These are phyloP conservation scores for Pelosia muscerda DNA, from an alignment of 2,888 invertebrate genomes.

Conservation along the genomic window DNA sequence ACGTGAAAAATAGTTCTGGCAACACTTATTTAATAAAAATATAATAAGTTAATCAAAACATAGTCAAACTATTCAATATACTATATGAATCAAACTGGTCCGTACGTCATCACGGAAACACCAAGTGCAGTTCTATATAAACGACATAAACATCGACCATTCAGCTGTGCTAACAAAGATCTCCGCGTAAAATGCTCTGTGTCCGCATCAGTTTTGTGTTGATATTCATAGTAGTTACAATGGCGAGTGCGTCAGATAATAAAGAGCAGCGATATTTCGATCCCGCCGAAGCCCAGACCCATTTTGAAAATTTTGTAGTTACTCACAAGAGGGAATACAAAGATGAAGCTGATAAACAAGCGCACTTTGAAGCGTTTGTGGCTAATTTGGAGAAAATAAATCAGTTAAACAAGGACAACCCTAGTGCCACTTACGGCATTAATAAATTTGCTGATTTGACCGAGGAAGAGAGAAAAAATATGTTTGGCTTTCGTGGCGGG, in stretches of 20 bases:
- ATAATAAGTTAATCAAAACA: background rate
- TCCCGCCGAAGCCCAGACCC: conserved; percentile 44
- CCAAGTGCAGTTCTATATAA: conserved; percentile 12
- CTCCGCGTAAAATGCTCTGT: conserved; percentile 23
- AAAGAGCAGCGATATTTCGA: conserved; percentile 46
- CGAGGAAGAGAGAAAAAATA: conserved; percentile 44
- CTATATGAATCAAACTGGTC: conserved; percentile 6
- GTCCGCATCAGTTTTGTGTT: conserved; percentile 31
- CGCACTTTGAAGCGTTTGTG: conserved; percentile 58
- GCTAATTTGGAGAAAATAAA: conserved; percentile 55
- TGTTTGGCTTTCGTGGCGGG: conserved; percentile 42
- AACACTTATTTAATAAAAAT: background rate
- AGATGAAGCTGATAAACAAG: conserved; percentile 55
- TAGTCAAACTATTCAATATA: too few species aligned
- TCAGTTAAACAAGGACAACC: conserved; percentile 38
- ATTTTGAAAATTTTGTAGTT: conserved; percentile 58
- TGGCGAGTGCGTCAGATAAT: conserved; percentile 36
- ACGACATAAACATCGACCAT: background rate
- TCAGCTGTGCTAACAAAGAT: conserved; percentile 20
- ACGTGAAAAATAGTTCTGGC: background rate
- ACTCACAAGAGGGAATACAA: conserved; percentile 59
- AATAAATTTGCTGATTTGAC: conserved; percentile 66
- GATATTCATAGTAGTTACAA: conserved; percentile 38
- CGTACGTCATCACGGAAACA: conserved; percentile 7
- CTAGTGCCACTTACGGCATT: conserved; percentile 52